phyloP scores from a whole-genome alignment of 2,113 vertebrate genomes.

The Campylomormyrus numenius region DNA sequence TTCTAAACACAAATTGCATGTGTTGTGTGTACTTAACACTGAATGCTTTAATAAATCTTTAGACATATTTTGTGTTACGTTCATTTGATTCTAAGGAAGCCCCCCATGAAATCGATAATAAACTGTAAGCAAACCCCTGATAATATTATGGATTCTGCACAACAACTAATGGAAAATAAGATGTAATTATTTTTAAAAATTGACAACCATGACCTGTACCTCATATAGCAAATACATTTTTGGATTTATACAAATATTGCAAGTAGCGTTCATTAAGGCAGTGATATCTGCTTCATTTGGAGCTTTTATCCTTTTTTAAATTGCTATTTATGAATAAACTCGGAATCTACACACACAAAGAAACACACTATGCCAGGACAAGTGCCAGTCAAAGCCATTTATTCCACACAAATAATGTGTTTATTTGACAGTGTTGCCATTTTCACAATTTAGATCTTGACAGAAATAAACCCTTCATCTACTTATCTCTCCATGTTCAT shows the following conservation, averaged over 20 bases:
- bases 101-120: not conserved
- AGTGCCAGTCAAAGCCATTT: not conserved
- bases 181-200: not conserved
- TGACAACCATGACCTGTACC: not conserved
- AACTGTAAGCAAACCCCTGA: not conserved
- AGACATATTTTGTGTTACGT: not conserved
- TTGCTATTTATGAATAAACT: not conserved
- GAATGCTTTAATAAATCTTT: slow-evolving; percentile 5
- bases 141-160: not conserved
- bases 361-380: not conserved
- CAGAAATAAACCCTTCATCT: not conserved
- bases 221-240: not conserved
- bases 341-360: not conserved
- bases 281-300: not conserved
- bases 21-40: not conserved
- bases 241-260: not conserved
- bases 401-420: not conserved
- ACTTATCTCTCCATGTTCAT: not conserved
- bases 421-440: not conserved
- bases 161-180: not conserved
- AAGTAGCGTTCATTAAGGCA: not conserved
- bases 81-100: slow-evolving; percentile 5
- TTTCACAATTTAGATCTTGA: not conserved
- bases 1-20: not conserved
- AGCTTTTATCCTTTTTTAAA: not conserved